Percentiles rank a stretch among this genome's conserved stretches.
Conservation (phyloP, 2,113 vertebrate species). For the Nettapus auritus region DNA sequence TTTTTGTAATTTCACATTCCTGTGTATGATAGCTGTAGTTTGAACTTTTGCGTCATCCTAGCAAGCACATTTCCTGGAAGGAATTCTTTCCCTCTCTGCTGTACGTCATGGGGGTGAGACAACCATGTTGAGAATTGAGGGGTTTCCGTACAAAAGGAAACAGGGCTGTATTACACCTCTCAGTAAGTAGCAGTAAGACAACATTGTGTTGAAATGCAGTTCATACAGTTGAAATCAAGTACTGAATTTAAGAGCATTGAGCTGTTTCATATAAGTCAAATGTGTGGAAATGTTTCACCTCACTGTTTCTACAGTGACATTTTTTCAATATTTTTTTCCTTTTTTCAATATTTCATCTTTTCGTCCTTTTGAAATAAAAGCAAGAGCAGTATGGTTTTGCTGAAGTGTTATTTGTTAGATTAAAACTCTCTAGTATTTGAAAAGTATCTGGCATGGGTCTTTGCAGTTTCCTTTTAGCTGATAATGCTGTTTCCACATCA, state of each 20-base stretch:
- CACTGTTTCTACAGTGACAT: not conserved
- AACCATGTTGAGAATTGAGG: not conserved
- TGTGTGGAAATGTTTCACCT: not conserved
- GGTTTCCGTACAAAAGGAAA: not conserved
- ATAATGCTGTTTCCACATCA: not conserved
- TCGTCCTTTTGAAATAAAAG: not conserved
- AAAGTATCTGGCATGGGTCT: not conserved
- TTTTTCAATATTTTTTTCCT: not conserved
- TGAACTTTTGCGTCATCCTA: not conserved
- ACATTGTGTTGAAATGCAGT: not conserved
- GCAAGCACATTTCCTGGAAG: not conserved
- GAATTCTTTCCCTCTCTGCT: not conserved
- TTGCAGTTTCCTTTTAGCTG: not conserved
- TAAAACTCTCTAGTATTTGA: not conserved
- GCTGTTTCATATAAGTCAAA: not conserved
- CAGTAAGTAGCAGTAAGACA: not conserved
- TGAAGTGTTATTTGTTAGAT: not conserved
- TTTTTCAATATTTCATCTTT: not conserved
- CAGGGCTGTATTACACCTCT: not conserved
- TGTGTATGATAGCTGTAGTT: not conserved
- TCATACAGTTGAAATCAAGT: not conserved
- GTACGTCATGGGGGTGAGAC: not conserved
- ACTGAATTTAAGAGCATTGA: not conserved
- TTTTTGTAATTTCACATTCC: not conserved
- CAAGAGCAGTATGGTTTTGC: not conserved